phyloP scores from a whole-genome alignment of 2,113 vertebrate species.

The Vireo altiloquus region DNA sequence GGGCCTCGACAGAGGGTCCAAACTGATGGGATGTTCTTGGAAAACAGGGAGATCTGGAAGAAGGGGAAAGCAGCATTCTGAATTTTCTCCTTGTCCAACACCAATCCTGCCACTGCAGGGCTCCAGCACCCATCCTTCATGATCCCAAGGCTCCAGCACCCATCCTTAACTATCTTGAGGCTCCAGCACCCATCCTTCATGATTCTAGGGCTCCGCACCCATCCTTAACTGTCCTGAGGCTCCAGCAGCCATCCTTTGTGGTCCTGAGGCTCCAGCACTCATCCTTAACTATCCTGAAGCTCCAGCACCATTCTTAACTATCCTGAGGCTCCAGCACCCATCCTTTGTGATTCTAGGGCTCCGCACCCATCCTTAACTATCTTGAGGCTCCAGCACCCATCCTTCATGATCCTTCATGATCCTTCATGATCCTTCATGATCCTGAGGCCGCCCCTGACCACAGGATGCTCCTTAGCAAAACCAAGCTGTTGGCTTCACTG shows the following conservation, averaged over 20 bases:
- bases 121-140: not conserved
- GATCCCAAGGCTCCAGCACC: not conserved
- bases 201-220: not conserved
- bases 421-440: not conserved
- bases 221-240: not conserved
- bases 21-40: not conserved
- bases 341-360: too few relatives aligned
- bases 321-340: too few relatives aligned
- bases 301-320: too few relatives aligned
- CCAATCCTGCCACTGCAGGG: not conserved
- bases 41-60: not conserved
- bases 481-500: not conserved
- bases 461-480: not conserved
- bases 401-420: rapidly evolving
- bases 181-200: not conserved
- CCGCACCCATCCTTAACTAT: too few relatives aligned
- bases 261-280: too few relatives aligned
- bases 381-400: not conserved
- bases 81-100: not conserved
- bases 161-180: not conserved
- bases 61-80: not conserved
- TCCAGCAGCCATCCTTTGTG: too few relatives aligned
- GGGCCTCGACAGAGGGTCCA: not conserved
- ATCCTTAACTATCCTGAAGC: too few relatives aligned
- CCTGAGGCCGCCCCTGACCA: not conserved